phyloP scores from a whole-genome alignment of 1,140 invertebrate species.

The Bombus huntii region DNA sequence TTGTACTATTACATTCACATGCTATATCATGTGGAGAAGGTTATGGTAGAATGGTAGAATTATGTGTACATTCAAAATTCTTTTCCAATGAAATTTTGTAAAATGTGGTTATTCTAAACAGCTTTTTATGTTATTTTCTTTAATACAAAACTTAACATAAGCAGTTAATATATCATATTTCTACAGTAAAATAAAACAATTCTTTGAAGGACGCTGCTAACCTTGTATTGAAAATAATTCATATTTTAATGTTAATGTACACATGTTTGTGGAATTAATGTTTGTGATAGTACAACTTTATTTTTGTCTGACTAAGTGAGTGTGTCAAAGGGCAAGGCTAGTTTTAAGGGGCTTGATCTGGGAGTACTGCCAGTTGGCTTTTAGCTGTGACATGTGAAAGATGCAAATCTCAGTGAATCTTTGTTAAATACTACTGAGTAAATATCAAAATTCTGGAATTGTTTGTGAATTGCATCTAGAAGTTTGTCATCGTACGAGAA shows the following conservation, averaged over 20 bases:
- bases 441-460: slow-evolving; percentile 7
- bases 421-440: slow-evolving; percentile 15
- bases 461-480: not conserved
- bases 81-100: not conserved
- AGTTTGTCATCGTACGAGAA: not conserved
- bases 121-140: not conserved
- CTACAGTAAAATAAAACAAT: not conserved
- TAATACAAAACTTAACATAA: not conserved
- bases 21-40: not conserved
- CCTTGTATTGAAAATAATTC: slow-evolving; percentile 2
- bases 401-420: slow-evolving; percentile 21
- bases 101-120: not conserved
- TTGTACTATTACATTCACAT: not conserved
- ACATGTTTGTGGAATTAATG: slow-evolving; percentile 22
- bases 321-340: slow-evolving; percentile 82
- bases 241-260: slow-evolving; percentile 60
- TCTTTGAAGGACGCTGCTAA: not conserved
- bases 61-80: not conserved
- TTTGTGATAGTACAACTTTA: slow-evolving; percentile 56
- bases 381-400: slow-evolving; percentile 52
- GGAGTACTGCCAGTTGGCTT: slow-evolving; percentile 79
- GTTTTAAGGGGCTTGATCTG: slow-evolving; percentile 59
- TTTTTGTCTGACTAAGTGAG: slow-evolving; percentile 72
- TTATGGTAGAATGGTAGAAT: not conserved
- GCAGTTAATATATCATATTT: not conserved